Conservation (phyloP, 2,113 vertebrate species). For the Malurus alboscapulatus region DNA sequence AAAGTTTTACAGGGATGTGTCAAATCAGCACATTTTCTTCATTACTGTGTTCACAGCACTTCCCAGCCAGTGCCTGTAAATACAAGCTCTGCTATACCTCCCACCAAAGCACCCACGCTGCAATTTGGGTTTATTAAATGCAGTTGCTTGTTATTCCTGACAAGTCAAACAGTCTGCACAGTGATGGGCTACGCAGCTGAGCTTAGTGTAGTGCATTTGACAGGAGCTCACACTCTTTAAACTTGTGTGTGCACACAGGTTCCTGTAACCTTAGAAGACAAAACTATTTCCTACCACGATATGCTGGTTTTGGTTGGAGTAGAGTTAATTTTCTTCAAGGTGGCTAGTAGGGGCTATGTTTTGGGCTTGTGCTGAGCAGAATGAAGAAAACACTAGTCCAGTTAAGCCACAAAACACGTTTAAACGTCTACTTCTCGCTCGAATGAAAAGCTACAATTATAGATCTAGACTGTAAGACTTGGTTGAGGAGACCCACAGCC, state of each 20-base stretch:
- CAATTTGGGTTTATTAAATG: not conserved
- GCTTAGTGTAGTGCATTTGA: accelerated
- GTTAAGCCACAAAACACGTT: not conserved
- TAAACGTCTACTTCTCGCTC: not conserved
- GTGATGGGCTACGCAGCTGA: not conserved
- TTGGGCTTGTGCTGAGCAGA: not conserved
- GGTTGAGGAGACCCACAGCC: no score
- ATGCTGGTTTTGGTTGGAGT: not conserved
- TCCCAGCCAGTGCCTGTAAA: not conserved
- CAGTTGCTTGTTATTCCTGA: not conserved
- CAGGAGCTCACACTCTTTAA: not conserved
- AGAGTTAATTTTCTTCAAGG: not conserved
- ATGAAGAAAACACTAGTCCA: not conserved
- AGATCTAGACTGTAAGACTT: accelerated
- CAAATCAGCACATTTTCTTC: constrained; percentile 19
- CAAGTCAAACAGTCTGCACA: not conserved
- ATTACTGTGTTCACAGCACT: not conserved
- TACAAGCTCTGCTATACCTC: not conserved
- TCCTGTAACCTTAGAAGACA: not conserved
- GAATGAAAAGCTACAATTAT: accelerated
- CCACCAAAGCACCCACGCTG: not conserved
- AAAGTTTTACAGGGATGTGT: not conserved
- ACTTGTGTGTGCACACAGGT: accelerated
- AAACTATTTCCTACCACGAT: not conserved
- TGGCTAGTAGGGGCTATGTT: accelerated